Evolutionary conservation across 2,797 vertebrate genomes (phyloP), one percentile per base, ranked within the genome.

Genomic region (Champsocephalus esox): DNA sequence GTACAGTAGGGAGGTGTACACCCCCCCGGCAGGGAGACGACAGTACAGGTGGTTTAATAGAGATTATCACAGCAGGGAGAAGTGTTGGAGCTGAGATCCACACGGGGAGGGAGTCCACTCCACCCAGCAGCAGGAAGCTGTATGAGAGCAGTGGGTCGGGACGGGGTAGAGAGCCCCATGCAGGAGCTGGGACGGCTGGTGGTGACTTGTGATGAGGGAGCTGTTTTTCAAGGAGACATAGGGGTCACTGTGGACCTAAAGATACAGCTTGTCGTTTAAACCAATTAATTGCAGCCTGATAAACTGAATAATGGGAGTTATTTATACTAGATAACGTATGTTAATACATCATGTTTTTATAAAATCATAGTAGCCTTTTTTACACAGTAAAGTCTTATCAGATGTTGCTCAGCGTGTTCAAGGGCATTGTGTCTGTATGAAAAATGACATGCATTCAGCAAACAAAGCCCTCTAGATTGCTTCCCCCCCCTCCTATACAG

Each of bases 21-120:
- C 17, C 38, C 50, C 3, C n/a, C 17, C 63, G 32, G 63, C 32
- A 3, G 51, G 73, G 87, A 86, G 84, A 86, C 43, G 75, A 86
- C 81, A 66, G 87, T 71, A 21, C 95, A 96, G 95, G 96, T 96
- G 96, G 95, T 94, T 94, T 92, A 94, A 87, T 89, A 50, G 94
- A 95, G 95, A 96, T 96, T 96, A 94, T 94, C 95, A 68, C 95
- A 91, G 95, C 94, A 87, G 95, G 95, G 93, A 86, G 88, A 83
- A 75, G 84, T 89, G 69, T 92, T 93, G 70, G 75, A 92, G 92
- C 87, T 75, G 86, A 79, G 89, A 92, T 86, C 79, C 54, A 75
- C 64, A 79, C 17, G 81, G 89, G 77, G 79, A 28, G 86, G 70
- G 89, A 77, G 84, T 90, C 88, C 85, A 85, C 92, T 92, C 94